Base-by-base conservation (phyloP, 2,113 vertebrate genomes). In the Oncorhynchus tshawytscha region DNA sequence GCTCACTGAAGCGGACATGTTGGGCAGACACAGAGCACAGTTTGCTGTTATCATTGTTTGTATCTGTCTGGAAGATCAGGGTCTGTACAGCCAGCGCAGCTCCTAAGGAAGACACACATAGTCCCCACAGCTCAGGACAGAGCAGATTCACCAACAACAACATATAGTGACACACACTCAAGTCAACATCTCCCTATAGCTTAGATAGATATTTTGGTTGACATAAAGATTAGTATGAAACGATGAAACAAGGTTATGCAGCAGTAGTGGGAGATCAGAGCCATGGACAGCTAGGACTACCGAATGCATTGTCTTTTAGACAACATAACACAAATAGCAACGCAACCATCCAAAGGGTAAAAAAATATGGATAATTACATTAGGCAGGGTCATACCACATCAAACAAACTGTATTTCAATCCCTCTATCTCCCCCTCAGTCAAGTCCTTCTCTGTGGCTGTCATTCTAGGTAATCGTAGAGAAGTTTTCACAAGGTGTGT, bases 401-500 rank as follows among this genome's bases (percentile, higher is more conserved):
- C 2, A 88, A 88, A 88, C 25, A 27, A 27, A 48, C 6, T 22
- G 87, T 89, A 87, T 77, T 69, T 54, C 69, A 34, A 83, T 75
- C 79, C 78, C 75, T 48, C 48, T 5, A 12, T 74, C 87, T 88
- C 88, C 83, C 69, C 60, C 65, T 27, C 51, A 29, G 82, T 90
- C 86, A 87, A 77, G 25, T 72, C 29, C 3, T 9, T 24, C 65
- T 62, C 72, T 67, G 71, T 60, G 79, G 68, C 82, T 75, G 77
- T 86, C 86, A 82, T 85, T 86, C 86, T 79, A 24, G 70, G 83
- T 79, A 84, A 74, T 49, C 2, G 73, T 3, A 60, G 79, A 67
- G 75, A 84, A 82, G 71, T 86, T 69, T 77, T 87, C 57, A 83
- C 88, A 90, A 92, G 89, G 88, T 91, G 90, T 87, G 86, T 89